A percentile compares a stretch with the other conserved stretches of the same genome.
These are phyloP conservation scores for Ylistrum balloti DNA, from an alignment of 1,140 invertebrate species.

Conservation along the genomic window DNA sequence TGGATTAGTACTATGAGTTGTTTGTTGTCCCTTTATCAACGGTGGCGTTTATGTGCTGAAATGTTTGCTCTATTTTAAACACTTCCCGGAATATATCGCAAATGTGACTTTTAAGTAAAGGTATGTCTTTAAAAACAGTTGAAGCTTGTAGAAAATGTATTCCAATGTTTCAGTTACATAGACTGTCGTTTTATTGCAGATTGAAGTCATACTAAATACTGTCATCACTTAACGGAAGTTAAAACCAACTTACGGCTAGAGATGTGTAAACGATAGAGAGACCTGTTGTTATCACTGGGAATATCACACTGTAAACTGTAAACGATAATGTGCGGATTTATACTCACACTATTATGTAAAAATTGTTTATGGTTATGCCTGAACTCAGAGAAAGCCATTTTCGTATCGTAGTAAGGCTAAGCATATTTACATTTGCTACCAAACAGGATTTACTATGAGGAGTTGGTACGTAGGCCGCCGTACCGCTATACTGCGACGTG, in stretches of 20 bases:
- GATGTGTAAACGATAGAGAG: background rate
- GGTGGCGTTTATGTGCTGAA: background rate
- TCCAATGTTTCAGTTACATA: background rate
- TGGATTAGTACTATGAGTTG: background rate
- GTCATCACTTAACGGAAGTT: background rate
- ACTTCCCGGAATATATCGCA: background rate
- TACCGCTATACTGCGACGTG: background rate
- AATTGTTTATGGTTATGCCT: background rate
- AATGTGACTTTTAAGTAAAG: background rate
- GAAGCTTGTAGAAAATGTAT: slow-evolving; percentile 39
- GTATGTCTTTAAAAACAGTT: background rate
- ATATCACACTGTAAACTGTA: background rate
- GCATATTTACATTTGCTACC: slow-evolving; percentile 27
- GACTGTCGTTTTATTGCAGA: background rate
- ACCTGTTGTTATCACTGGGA: background rate
- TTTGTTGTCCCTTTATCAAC: background rate
- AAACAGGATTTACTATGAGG: slow-evolving; percentile 32
- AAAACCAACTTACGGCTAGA: background rate
- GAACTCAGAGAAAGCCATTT: background rate
- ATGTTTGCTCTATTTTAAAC: background rate
- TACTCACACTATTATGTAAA: background rate
- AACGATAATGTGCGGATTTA: background rate
- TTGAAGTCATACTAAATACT: slow-evolving; percentile 13
- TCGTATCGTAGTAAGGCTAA: background rate
- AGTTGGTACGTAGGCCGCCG: background rate